A percentile compares a stretch with the other conserved stretches of the same genome.
phyloP scores from a whole-genome alignment of 2,888 invertebrate species.

The Netelia fuscicornis region DNA sequence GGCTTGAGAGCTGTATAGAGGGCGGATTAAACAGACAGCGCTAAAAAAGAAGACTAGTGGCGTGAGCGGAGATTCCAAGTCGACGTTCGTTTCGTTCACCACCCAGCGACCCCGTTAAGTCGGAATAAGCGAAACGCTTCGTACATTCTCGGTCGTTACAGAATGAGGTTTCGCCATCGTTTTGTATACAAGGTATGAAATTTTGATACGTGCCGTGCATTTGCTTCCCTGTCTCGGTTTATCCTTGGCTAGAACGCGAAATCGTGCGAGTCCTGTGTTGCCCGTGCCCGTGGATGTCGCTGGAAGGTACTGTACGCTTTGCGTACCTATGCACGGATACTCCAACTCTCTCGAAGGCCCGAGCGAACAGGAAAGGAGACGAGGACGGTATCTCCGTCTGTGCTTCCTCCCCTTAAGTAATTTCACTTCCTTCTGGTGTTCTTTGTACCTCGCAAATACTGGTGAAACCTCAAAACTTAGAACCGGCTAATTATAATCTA shows the following conservation, averaged over 20 bases:
- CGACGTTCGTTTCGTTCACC: slow-evolving; percentile 42
- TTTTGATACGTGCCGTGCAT: slow-evolving; percentile 83
- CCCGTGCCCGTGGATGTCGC: slow-evolving; percentile 41
- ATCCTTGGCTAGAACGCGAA: slow-evolving; percentile 47
- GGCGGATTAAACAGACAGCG: slow-evolving; percentile 57
- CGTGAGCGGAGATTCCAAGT: slow-evolving; percentile 54
- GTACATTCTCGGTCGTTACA: slow-evolving; percentile 43
- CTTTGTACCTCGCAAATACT: slow-evolving; percentile 78
- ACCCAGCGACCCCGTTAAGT: slow-evolving; percentile 55
- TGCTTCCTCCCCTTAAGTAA: not conserved
- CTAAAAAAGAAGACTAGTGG: slow-evolving; percentile 50
- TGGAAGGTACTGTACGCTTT: slow-evolving; percentile 33
- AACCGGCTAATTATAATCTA: slow-evolving; percentile 83
- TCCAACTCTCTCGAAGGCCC: slow-evolving; percentile 24
- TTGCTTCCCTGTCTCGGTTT: slow-evolving; percentile 57
- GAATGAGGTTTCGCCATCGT: slow-evolving; percentile 50
- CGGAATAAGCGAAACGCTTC: slow-evolving; percentile 61
- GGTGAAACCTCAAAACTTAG: slow-evolving; percentile 82
- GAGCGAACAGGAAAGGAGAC: slow-evolving; percentile 18
- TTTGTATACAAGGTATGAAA: slow-evolving; percentile 76
- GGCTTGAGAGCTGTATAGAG: not conserved
- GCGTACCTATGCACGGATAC: slow-evolving; percentile 39
- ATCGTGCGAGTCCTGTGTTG: slow-evolving; percentile 70
- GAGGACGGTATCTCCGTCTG: slow-evolving; percentile 24
- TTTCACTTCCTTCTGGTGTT: slow-evolving; percentile 16